These are phyloP conservation scores for Harpagus bidentatus DNA, from an alignment of 2,113 vertebrate species.

Conservation along the genomic window DNA sequence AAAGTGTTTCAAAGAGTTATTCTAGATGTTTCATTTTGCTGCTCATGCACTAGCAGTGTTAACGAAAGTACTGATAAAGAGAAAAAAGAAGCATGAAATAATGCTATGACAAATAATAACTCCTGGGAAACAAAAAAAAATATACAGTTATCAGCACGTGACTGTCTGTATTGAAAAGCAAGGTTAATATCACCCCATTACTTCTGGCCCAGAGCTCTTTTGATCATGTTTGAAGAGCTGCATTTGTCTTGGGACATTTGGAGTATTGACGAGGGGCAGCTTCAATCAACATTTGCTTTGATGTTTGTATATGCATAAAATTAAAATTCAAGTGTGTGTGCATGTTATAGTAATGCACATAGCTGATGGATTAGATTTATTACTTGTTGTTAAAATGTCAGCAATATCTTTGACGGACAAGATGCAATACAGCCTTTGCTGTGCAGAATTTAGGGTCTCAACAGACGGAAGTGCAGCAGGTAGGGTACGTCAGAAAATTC, in stretches of 20 bases:
- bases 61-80: neutral
- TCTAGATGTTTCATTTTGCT: neutral
- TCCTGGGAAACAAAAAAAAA: neutral
- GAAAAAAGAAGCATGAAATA: neutral
- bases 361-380: neutral
- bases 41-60: neutral
- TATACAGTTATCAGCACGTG: neutral
- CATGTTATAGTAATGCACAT: neutral
- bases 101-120: neutral
- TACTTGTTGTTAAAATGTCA: neutral
- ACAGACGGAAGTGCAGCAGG: neutral
- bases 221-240: neutral
- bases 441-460: neutral
- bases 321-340: neutral
- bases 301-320: neutral
- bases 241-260: neutral
- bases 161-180: neutral
- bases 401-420: neutral
- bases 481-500: neutral
- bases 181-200: neutral
- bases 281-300: neutral
- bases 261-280: accelerated
- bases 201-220: neutral
- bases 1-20: neutral
- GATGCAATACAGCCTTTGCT: neutral